Evolutionary conservation across 2,888 invertebrate species (phyloP).

Genomic region (Diarsia rubi): DNA sequence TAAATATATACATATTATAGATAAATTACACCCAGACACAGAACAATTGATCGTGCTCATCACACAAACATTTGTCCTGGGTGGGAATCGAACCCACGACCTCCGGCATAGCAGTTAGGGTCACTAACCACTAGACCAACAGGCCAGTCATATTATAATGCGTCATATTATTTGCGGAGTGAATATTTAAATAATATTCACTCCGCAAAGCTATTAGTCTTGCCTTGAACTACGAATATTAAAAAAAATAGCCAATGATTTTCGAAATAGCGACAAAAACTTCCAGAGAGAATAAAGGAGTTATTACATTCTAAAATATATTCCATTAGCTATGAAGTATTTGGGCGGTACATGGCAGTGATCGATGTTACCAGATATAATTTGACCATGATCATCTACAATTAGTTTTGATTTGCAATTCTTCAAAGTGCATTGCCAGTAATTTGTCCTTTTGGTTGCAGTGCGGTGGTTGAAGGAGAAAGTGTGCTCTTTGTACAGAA

Average conservation of each 20-base stretch:
- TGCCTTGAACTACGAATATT: background rate
- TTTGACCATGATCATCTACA: background rate
- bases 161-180: too few species aligned
- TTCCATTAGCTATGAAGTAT: constrained; percentile 35
- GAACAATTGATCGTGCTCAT: too few species aligned
- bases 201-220: too few species aligned
- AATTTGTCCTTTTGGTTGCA: background rate
- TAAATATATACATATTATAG: too few species aligned
- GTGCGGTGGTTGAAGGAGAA: constrained; percentile 14
- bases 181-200: too few species aligned
- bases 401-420: constrained; percentile 36
- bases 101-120: too few species aligned
- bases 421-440: constrained; percentile 27
- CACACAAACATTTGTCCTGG: too few species aligned
- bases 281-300: too few species aligned
- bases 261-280: background rate
- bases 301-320: constrained; percentile 33
- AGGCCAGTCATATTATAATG: too few species aligned
- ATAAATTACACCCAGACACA: too few species aligned
- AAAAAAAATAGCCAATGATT: background rate
- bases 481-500: constrained; percentile 24
- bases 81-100: too few species aligned
- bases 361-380: background rate
- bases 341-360: constrained; percentile 39
- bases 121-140: too few species aligned